Conservation (phyloP, 2,113 vertebrate species). For the Pyxicephalus adspersus region DNA sequence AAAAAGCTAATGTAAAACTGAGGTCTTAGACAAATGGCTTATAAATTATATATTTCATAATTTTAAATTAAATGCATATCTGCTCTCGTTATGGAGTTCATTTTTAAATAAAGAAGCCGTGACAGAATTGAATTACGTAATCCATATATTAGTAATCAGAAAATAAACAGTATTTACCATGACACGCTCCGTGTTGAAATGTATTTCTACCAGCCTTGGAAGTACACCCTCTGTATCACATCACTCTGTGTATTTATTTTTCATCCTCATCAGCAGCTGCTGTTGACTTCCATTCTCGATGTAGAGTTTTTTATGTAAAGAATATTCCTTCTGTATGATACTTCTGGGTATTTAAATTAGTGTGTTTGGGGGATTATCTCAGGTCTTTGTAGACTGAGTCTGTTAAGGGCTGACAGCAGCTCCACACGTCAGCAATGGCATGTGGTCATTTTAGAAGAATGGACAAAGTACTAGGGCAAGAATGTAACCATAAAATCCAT, state of each 20-base stretch:
- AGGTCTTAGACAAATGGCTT: too few relatives aligned
- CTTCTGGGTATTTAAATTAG: slow-evolving; percentile 17
- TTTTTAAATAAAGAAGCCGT: too few relatives aligned
- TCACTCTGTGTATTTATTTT: slow-evolving; percentile 7
- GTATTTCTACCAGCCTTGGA: background rate
- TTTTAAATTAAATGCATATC: too few relatives aligned
- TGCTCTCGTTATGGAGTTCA: too few relatives aligned
- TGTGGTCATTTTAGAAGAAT: slow-evolving; percentile 29
- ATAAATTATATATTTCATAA: too few relatives aligned
- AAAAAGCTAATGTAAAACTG: too few relatives aligned
- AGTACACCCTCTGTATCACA: background rate
- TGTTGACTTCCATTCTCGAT: background rate
- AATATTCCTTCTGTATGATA: background rate
- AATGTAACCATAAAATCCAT: slow-evolving; percentile 18
- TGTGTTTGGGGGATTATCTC: background rate
- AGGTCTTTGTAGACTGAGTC: background rate
- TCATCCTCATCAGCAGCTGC: background rate
- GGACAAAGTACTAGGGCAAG: background rate
- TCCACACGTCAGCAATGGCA: background rate
- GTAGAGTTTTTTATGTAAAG: background rate
- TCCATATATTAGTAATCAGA: background rate
- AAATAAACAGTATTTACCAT: background rate
- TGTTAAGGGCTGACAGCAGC: slow-evolving; percentile 2
- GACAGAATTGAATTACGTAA: background rate
- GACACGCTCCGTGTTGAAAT: background rate